Base-by-base conservation (phyloP, 2,797 vertebrate genomes). In the Falco cherrug region DNA sequence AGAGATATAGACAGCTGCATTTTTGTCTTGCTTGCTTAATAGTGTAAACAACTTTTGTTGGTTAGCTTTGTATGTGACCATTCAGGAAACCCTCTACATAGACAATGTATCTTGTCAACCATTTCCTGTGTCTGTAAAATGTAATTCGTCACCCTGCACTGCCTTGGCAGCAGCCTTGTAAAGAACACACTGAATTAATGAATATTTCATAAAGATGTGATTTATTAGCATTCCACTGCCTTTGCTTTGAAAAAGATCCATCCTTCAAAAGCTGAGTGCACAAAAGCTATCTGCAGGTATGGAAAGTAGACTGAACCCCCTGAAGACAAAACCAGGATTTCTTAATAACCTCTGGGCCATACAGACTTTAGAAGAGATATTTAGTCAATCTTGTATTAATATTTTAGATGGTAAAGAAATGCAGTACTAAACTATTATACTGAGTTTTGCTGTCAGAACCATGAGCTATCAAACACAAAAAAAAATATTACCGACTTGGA, bases 151-250 rank as follows among this genome's bases (percentile, higher is more conserved):
- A 98, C 95, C 96, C 97, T 94, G 96, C 5, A 19, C 95, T 97
- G 97, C 57, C 73, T 95, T 97, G 95, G 96, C 96, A 98, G 96
- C 96, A 95, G 83, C 69, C 95, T 97, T 97, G 89, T 97, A 96
- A 97, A 95, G 91, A 97, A 93, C 89, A 95, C 91, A 91, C 77
- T 91, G 95, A 97, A 97, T 90, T 92, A 97, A 98, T 98, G 97
- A 98, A 98, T 98, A 98, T 98, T 98, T 98, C 97, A 98, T 98
- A 97, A 97, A 97, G 94, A 95, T 97, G 91, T 97, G 97, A 98
- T 97, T 98, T 98, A 98, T 98, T 98, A 97, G 77, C 64, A 97
- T 81, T 97, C 92, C 77, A 96, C 64, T 94, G 83, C 89, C 88
- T 98, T 94, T 97, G 92, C 95, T 97, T 97, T 96, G 96, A 95